Conservation (phyloP, 2,113 vertebrate genomes). For the Tragelaphus buxtoni region DNA sequence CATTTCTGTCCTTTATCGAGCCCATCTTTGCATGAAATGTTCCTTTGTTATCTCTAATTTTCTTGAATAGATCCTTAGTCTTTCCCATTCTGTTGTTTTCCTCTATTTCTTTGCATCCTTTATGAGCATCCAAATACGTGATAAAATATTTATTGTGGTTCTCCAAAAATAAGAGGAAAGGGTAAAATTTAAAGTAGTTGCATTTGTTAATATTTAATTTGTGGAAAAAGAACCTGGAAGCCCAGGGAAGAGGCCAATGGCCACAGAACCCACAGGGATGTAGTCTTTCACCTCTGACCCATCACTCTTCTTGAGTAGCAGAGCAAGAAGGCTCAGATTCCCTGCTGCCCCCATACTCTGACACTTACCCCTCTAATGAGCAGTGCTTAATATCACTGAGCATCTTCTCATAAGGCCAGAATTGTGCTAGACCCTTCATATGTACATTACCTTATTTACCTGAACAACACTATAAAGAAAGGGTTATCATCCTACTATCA, state of each 20-base stretch:
- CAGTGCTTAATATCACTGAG: neutral
- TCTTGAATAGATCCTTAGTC: no score
- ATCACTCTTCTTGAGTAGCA: neutral
- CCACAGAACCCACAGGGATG: neutral
- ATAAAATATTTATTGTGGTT: neutral
- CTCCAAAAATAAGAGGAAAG: constrained; percentile 36
- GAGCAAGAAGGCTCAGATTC: neutral
- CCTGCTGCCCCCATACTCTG: neutral
- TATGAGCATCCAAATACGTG: neutral
- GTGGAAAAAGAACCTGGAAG: neutral
- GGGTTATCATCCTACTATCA: neutral
- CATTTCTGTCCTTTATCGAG: no score
- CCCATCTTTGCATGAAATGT: no score
- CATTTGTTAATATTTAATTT: neutral
- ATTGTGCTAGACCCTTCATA: neutral
- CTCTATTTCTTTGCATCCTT: neutral
- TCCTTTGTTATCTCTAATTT: no score
- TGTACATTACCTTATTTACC: neutral
- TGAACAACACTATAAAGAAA: neutral
- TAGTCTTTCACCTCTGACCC: neutral
- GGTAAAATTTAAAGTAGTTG: neutral
- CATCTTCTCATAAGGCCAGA: neutral
- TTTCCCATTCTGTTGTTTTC: no score
- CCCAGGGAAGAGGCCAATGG: neutral
- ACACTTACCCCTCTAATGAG: neutral